These are phyloP conservation scores for Euzetes globulus DNA, from an alignment of 2,888 invertebrate genomes.

Conservation along the genomic window DNA sequence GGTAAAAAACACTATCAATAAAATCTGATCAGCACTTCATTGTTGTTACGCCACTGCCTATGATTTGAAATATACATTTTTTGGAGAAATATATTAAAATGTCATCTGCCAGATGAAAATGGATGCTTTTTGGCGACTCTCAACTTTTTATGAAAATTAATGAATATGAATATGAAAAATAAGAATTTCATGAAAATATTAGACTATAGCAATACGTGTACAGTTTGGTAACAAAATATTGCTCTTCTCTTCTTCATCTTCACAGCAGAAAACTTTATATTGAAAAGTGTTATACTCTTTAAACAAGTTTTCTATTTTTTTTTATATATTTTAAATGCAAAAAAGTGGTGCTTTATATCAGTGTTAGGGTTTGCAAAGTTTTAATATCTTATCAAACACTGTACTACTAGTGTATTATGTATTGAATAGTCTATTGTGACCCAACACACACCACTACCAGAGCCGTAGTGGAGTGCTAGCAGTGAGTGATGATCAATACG, in stretches of 20 bases:
- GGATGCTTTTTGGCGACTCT: conserved; percentile 23
- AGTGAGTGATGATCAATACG: conserved; percentile 20
- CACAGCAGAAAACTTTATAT: not conserved
- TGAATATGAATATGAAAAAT: conserved; percentile 18
- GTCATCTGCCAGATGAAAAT: conserved; percentile 22
- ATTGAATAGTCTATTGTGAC: conserved; percentile 14
- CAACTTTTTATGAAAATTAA: conserved; percentile 25
- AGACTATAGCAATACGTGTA: conserved; percentile 15
- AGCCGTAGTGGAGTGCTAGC: not conserved
- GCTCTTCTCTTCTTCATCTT: not conserved
- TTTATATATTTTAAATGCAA: conserved; percentile 5
- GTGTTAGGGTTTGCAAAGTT: not conserved
- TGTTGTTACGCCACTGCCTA: conserved; percentile 5
- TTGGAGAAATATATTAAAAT: conserved; percentile 20
- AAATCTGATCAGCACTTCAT: conserved; percentile 8
- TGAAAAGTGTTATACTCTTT: conserved; percentile 9
- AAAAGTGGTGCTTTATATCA: not conserved
- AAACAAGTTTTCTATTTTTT: not conserved
- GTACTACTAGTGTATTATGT: not conserved
- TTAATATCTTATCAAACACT: conserved; percentile 10
- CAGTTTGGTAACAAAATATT: conserved; percentile 7
- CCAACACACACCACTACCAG: not conserved
- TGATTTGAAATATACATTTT: conserved; percentile 17
- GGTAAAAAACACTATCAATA: conserved; percentile 19
- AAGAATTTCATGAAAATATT: conserved; percentile 22